phyloP scores from a whole-genome alignment of 2,888 invertebrate genomes.

The Parasteatoda lunata region DNA sequence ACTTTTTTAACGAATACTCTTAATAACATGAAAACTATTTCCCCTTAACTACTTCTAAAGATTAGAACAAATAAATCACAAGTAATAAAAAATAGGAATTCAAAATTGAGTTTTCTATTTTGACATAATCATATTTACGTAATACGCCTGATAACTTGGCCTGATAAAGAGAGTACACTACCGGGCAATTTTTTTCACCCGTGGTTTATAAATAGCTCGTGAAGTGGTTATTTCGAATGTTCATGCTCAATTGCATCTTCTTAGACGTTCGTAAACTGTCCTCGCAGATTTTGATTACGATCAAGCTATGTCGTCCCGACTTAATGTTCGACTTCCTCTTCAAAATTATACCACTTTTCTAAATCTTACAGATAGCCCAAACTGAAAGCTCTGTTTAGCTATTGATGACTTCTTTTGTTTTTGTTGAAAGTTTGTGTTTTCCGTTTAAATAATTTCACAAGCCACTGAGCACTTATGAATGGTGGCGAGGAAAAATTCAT shows the following conservation, averaged over 20 bases:
- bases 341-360: conserved; percentile 1
- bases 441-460: conserved; percentile 5
- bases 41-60: too few relatives aligned
- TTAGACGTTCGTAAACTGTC: background rate
- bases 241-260: background rate
- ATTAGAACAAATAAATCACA: too few relatives aligned
- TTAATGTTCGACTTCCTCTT: conserved; percentile 2
- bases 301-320: background rate
- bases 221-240: background rate
- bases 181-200: background rate
- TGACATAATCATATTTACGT: background rate
- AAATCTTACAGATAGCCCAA: background rate
- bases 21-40: too few relatives aligned
- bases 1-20: too few relatives aligned
- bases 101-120: background rate
- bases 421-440: background rate
- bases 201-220: background rate
- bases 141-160: background rate
- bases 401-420: background rate
- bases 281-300: background rate
- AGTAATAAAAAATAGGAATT: background rate
- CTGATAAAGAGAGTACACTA: background rate
- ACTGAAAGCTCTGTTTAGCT: background rate
- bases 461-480: background rate
- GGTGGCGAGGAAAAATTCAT: background rate